Evolutionary conservation across 2,888 invertebrate species (phyloP).

Genomic region (Spilosoma lubricipeda): DNA sequence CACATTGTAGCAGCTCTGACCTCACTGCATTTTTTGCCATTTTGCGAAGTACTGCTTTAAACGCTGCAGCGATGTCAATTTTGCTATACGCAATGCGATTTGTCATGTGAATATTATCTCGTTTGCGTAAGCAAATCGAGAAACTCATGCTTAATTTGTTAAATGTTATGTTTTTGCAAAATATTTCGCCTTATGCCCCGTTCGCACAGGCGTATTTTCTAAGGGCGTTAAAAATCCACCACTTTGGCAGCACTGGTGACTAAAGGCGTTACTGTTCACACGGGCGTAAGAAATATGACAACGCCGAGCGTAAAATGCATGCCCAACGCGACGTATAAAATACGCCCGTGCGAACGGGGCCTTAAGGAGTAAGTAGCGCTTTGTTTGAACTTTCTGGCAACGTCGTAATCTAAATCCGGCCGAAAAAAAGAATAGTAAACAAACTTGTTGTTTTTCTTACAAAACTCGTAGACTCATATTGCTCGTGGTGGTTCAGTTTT

Average conservation of each 20-base stretch:
- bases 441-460: background rate
- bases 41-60: slow-evolving; percentile 38
- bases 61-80: slow-evolving; percentile 44
- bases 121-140: background rate
- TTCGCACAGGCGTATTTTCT: too few species aligned
- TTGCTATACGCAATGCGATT: slow-evolving; percentile 49
- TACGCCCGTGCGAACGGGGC: too few species aligned
- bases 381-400: background rate
- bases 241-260: too few species aligned
- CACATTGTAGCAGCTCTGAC: slow-evolving; percentile 45
- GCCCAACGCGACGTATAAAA: too few species aligned
- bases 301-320: too few species aligned
- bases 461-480: background rate
- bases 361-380: background rate
- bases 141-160: background rate
- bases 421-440: background rate
- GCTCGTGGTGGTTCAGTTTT: background rate
- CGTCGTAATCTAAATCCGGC: background rate
- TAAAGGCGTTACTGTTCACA: too few species aligned
- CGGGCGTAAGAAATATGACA: too few species aligned
- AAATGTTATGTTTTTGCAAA: background rate
- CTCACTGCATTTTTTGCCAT: slow-evolving; percentile 37
- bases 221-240: too few species aligned
- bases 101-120: slow-evolving; percentile 30
- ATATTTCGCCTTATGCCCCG: background rate